phyloP scores from a whole-genome alignment of 2,113 vertebrate genomes.

The Saccopteryx bilineata region DNA sequence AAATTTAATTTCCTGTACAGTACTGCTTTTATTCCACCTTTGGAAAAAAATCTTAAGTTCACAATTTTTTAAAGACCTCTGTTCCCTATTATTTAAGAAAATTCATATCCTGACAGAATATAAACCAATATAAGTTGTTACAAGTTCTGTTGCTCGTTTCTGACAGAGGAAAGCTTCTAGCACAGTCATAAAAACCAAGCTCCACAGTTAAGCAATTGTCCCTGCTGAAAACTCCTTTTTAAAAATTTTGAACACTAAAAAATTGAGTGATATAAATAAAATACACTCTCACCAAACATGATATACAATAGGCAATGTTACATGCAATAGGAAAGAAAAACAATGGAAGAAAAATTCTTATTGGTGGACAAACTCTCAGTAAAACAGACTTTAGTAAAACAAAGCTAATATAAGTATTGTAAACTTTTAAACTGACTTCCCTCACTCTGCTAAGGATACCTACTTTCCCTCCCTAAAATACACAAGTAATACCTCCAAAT shows the following conservation, averaged over 20 bases:
- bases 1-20: constrained; percentile 86
- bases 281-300: neutral
- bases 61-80: constrained; percentile 75
- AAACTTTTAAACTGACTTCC: neutral
- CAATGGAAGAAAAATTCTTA: neutral
- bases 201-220: neutral
- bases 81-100: constrained; percentile 70
- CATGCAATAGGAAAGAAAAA: neutral
- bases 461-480: neutral
- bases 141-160: neutral
- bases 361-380: neutral
- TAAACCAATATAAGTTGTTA: constrained; percentile 50
- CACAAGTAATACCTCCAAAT: neutral
- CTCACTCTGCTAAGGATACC: neutral
- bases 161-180: neutral
- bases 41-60: constrained; percentile 51
- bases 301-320: neutral
- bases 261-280: neutral
- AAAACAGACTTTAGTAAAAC: constrained; percentile 2
- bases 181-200: constrained; percentile 44
- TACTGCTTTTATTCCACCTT: constrained; percentile 75
- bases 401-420: neutral
- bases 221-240: constrained; percentile 47
- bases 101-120: neutral
- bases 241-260: constrained; percentile 32